Conservation (phyloP, 2,888 invertebrate species). For the Teleogryllus oceanicus region DNA sequence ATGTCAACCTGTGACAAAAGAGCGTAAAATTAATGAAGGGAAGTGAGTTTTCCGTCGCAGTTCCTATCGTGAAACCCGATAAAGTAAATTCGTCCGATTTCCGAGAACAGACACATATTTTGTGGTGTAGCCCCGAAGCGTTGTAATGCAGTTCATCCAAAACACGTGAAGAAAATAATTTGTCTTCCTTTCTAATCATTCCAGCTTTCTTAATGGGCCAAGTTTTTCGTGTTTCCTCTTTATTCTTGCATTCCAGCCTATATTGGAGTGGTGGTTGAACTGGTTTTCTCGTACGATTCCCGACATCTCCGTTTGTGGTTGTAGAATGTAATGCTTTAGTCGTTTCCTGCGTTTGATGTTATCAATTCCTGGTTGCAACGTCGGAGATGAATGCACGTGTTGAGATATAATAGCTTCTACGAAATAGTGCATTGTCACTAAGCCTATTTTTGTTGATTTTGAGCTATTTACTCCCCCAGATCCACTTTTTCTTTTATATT, state of each 20-base stretch:
- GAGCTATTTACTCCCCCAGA: too few species aligned
- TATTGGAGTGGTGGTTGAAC: neutral
- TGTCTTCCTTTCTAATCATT: slow-evolving; percentile 7
- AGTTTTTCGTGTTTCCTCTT: slow-evolving; percentile 18
- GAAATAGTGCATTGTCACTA: too few species aligned
- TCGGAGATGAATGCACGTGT: neutral
- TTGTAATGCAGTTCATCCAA: neutral
- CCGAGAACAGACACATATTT: neutral
- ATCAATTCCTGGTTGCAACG: neutral
- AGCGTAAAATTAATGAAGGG: neutral
- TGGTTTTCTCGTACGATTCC: neutral
- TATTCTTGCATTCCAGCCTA: slow-evolving; percentile 7
- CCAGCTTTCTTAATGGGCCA: neutral
- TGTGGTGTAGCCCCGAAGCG: neutral
- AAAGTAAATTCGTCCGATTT: neutral
- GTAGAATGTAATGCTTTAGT: too few species aligned
- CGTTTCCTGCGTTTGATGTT: neutral
- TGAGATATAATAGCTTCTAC: too few species aligned
- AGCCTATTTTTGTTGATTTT: too few species aligned
- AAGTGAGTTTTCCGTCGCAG: neutral
- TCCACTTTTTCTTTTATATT: too few species aligned
- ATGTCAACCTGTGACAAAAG: too few species aligned
- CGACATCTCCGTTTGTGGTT: neutral
- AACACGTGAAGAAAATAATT: slow-evolving; percentile 18
- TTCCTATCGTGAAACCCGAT: neutral